phyloP scores from a whole-genome alignment of 2,888 invertebrate genomes.

The Hyposoter didymator region DNA sequence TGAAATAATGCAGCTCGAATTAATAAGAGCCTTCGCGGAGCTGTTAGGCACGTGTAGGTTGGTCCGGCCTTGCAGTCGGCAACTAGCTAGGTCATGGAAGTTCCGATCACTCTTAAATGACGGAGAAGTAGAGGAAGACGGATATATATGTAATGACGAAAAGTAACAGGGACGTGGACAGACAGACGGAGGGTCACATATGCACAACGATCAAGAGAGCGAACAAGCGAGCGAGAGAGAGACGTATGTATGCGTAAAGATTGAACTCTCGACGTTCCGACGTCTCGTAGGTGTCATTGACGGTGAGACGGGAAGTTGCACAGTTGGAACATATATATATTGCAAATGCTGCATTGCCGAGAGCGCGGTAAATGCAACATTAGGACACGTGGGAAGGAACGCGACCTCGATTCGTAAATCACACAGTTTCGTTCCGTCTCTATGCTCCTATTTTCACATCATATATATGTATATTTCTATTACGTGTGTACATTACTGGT shows the following conservation, averaged over 20 bases:
- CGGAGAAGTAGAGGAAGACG: slow-evolving; percentile 2
- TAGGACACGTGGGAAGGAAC: slow-evolving; percentile 61
- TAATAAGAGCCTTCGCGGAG: slow-evolving; percentile 64
- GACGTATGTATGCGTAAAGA: not conserved
- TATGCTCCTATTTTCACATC: slow-evolving; percentile 7
- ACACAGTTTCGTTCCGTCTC: slow-evolving; percentile 22
- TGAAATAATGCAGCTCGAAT: slow-evolving; percentile 57
- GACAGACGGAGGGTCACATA: not conserved
- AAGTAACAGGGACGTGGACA: not conserved
- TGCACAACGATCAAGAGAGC: not conserved
- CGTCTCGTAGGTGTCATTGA: slow-evolving; percentile 68
- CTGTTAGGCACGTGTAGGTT: slow-evolving; percentile 52
- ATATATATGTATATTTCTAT: slow-evolving; percentile 6
- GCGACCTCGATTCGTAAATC: slow-evolving; percentile 67
- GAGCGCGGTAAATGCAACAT: slow-evolving; percentile 6
- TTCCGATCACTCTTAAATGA: slow-evolving; percentile 47
- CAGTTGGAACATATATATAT: slow-evolving; percentile 9
- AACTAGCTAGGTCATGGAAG: slow-evolving; percentile 67
- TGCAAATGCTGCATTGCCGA: slow-evolving; percentile 20
- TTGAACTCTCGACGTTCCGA: slow-evolving; percentile 43
- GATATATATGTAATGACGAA: not conserved
- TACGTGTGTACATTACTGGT: slow-evolving; percentile 8
- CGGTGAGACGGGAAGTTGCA: slow-evolving; percentile 65
- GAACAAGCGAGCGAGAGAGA: not conserved
- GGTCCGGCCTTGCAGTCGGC: slow-evolving; percentile 61